Base-by-base conservation (phyloP, 2,888 invertebrate species). In the Chalcosyrphus nemorum region DNA sequence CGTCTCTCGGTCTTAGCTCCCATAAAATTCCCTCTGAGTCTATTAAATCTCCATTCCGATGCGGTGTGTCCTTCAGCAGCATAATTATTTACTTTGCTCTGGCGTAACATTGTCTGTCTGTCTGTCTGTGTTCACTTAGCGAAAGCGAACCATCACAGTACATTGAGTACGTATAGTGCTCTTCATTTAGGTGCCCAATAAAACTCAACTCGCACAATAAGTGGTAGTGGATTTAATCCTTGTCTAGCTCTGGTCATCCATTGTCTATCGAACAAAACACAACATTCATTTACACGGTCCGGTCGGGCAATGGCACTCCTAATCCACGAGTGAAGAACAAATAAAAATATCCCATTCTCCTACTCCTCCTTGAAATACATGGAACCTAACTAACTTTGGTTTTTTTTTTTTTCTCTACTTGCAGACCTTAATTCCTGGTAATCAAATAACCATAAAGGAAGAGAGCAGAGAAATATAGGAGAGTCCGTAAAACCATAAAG, bases 391-490 rank as follows among this genome's bases (percentile, higher is more conserved):
- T 75, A 65, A 70, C 74, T 32, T 41, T 50, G 21, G 35, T 66
- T 66, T 56, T 50, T 65, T 59, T 66, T 59, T 57, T 56, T 54
- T 21, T 15, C 43, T 65, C 13, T 70, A 27, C 32, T 84, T 74
- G 21, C 72, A 82, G 82, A 68, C 59, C 65, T 35, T 82, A 72
- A 77, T 66, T 68, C 66, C 66, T n/a, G 61, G 72, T 82, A 72
- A 82, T 77, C 65, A 78, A 57, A 75, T 84, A 72, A 57, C 77
- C 66, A 72, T 72, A 72, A 72, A 68, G 66, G 68, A 59, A 47
- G 27, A 47, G 27, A 57, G 13, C 32, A 54, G n/a, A 35, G 27
- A 35, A 72, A 24, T 54, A 15, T 52, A 43, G 59, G 15, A 21
- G 32, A 70, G 52, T 57, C 38, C 32, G 38, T 24, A 15, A 59